These are phyloP conservation scores for Galerucella pusilla DNA, from an alignment of 2,888 invertebrate genomes.

Conservation along the genomic window DNA sequence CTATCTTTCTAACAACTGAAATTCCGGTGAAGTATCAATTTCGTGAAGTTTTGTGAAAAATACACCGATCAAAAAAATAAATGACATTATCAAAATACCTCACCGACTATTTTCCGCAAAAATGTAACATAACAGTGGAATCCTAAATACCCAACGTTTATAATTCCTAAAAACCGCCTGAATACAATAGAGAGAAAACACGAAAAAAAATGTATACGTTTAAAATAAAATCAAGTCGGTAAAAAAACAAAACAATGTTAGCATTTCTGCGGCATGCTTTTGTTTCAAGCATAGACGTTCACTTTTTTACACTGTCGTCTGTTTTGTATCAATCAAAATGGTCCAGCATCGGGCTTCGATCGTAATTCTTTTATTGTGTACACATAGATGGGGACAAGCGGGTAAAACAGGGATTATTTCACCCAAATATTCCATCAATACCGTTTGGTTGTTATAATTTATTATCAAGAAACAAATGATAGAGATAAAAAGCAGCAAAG, in stretches of 20 bases:
- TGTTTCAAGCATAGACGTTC: slow-evolving; percentile 58
- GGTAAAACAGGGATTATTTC: not conserved
- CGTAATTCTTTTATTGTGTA: slow-evolving; percentile 58
- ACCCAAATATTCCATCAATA: not conserved
- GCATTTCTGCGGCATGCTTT: slow-evolving; percentile 62
- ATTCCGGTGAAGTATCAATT: not conserved
- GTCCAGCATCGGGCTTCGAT: slow-evolving; percentile 54
- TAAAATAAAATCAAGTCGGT: slow-evolving; percentile 53
- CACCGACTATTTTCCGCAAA: slow-evolving; percentile 45
- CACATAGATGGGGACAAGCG: slow-evolving; percentile 25
- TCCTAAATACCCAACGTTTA: slow-evolving; percentile 59
- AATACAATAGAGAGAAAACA: slow-evolving; percentile 59
- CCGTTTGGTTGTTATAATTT: too few relatives aligned
- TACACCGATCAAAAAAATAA: slow-evolving; percentile 3
- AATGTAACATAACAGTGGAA: slow-evolving; percentile 60
- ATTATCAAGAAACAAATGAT: too few relatives aligned
- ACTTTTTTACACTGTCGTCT: slow-evolving; percentile 62
- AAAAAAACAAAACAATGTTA: slow-evolving; percentile 57
- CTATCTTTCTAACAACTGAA: too few relatives aligned
- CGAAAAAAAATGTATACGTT: slow-evolving; percentile 42
- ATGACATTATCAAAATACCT: slow-evolving; percentile 40
- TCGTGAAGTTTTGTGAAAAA: not conserved
- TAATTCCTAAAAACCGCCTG: slow-evolving; percentile 58
- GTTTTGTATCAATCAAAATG: slow-evolving; percentile 64
- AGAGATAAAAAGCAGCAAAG: too few relatives aligned